Conservation (phyloP, 2,113 vertebrate species). For the Dicerorhinus sumatrensis region DNA sequence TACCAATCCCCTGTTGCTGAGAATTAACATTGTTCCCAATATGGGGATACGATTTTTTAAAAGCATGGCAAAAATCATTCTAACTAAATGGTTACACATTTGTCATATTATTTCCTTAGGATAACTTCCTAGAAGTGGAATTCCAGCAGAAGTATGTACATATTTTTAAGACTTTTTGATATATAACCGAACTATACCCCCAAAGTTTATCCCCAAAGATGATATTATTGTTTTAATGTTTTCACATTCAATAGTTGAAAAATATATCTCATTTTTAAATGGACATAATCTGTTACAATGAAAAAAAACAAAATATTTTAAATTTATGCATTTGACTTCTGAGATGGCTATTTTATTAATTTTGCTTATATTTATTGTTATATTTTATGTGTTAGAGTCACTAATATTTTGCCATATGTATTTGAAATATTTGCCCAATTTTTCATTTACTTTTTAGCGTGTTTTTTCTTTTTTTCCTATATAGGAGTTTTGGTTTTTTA, state of each 20-base stretch:
- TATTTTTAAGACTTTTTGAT: background rate
- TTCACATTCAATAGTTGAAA: background rate
- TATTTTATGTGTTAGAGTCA: background rate
- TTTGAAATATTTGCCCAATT: background rate
- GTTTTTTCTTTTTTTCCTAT: background rate
- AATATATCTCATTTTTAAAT: background rate
- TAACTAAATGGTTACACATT: background rate
- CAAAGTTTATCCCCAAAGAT: background rate
- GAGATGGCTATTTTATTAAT: background rate
- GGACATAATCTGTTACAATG: background rate
- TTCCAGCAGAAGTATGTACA: background rate
- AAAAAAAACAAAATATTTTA: background rate
- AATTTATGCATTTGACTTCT: background rate
- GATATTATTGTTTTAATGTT: background rate
- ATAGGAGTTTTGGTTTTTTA: background rate
- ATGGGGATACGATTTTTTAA: background rate
- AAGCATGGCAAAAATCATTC: background rate
- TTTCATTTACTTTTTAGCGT: background rate
- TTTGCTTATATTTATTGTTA: background rate
- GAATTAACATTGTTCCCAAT: background rate
- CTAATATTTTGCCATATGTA: background rate
- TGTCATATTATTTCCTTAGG: conserved; percentile 2
- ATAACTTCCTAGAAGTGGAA: background rate
- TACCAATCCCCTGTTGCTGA: background rate
- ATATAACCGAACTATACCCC: background rate